Conservation (phyloP, 2,113 vertebrate genomes). For the Herpetotheres cachinnans region DNA sequence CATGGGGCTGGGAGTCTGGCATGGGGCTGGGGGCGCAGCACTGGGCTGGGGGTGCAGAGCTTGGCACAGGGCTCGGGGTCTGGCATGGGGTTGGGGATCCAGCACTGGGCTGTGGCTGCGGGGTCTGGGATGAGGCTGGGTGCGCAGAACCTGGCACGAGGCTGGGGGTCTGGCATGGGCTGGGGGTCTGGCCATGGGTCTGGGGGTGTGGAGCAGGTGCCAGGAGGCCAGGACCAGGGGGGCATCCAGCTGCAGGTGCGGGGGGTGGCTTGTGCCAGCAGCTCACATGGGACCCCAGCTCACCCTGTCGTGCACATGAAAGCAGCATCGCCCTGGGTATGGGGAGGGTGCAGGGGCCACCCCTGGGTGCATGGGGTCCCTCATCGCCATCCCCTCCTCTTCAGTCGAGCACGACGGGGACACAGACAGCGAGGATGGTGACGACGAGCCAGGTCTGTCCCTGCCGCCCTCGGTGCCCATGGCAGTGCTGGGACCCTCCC, state of each 20-base stretch:
- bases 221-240: not conserved
- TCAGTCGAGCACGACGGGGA: conserved; percentile 66
- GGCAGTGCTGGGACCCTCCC: conserved; percentile 84
- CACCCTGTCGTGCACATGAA: not conserved
- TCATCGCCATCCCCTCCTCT: not conserved
- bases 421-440: conserved; percentile 83
- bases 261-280: not conserved
- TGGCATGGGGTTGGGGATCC: not conserved
- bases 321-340: conserved; percentile 61
- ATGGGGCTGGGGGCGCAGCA: not conserved
- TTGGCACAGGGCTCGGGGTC: too few relatives aligned
- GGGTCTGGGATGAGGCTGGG: not conserved
- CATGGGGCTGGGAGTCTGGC: fast-evolving
- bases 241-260: not conserved
- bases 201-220: not conserved
- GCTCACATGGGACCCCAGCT: not conserved
- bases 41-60: not conserved
- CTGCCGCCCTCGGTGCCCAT: conserved; percentile 61
- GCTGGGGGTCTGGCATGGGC: too few relatives aligned
- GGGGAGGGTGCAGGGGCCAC: not conserved
- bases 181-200: too few relatives aligned
- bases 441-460: conserved; percentile 47
- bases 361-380: too few relatives aligned
- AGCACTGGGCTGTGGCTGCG: not conserved
- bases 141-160: too few relatives aligned